phyloP scores from a whole-genome alignment of 2,888 invertebrate genomes.

The Microctonus aethiopoides region DNA sequence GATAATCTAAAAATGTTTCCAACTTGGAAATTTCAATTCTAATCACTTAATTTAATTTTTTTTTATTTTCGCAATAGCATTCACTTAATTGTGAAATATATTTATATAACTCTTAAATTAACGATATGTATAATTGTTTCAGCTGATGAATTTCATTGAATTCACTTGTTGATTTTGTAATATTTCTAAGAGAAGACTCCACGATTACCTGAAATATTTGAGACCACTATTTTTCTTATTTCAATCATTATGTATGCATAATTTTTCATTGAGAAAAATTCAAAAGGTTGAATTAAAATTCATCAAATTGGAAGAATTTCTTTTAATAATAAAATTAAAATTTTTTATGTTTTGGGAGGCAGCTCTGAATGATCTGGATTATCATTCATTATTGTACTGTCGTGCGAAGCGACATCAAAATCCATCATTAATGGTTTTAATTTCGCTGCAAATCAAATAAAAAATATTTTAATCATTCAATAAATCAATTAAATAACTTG shows the following conservation, averaged over 20 bases:
- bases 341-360: slow-evolving; percentile 28
- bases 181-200: slow-evolving; percentile 1
- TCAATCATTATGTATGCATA: background rate
- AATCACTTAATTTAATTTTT: slow-evolving; percentile 1
- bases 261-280: background rate
- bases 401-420: slow-evolving; percentile 35
- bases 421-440: slow-evolving; percentile 40
- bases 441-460: slow-evolving; percentile 35
- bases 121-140: slow-evolving; percentile 36
- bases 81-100: background rate
- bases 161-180: background rate
- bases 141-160: background rate
- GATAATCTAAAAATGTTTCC: slow-evolving; percentile 7
- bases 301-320: background rate
- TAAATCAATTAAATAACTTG: background rate
- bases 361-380: slow-evolving; percentile 38
- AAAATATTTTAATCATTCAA: background rate
- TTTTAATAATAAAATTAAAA: background rate
- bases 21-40: background rate
- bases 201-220: background rate
- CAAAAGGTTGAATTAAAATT: too few species aligned
- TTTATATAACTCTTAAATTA: slow-evolving; percentile 17
- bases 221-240: background rate
- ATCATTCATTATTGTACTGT: slow-evolving; percentile 31
- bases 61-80: background rate